Conservation (phyloP, 2,113 vertebrate genomes). For the Suncus etruscus region DNA sequence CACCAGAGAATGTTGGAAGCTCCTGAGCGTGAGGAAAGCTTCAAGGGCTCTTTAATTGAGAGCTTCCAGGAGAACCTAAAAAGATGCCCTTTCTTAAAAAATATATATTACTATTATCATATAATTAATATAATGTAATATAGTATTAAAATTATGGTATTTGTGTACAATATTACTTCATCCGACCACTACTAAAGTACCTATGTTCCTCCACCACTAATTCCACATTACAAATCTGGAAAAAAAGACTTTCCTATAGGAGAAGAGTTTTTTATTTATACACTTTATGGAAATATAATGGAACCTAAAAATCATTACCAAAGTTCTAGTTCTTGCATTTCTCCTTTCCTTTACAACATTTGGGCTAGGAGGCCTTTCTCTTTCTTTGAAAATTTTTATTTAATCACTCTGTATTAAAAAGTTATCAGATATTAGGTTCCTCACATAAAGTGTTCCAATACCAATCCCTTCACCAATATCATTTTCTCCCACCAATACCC, state of each 20-base stretch:
- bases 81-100: too few species aligned
- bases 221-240: not conserved
- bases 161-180: too few species aligned
- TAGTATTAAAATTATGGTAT: too few species aligned
- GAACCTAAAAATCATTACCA: not conserved
- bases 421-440: too few species aligned
- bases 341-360: not conserved
- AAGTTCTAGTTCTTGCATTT: slow-evolving; percentile 13
- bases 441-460: too few species aligned
- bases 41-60: not conserved
- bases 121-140: too few species aligned
- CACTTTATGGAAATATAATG: not conserved
- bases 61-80: not conserved
- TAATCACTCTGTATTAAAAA: too few species aligned
- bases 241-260: slow-evolving; percentile 1
- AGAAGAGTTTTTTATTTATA: slow-evolving; percentile 24
- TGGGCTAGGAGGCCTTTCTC: not conserved
- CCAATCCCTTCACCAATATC: too few species aligned
- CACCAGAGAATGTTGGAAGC: slow-evolving; percentile 54
- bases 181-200: too few species aligned
- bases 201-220: too few species aligned
- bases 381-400: not conserved
- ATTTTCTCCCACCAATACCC: too few species aligned
- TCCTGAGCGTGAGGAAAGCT: not conserved
- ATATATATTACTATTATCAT: too few species aligned